Percentiles rank a stretch among this genome's conserved stretches.
Conservation (phyloP, 2,888 invertebrate genomes). For the Eugnorisma glareosa region DNA sequence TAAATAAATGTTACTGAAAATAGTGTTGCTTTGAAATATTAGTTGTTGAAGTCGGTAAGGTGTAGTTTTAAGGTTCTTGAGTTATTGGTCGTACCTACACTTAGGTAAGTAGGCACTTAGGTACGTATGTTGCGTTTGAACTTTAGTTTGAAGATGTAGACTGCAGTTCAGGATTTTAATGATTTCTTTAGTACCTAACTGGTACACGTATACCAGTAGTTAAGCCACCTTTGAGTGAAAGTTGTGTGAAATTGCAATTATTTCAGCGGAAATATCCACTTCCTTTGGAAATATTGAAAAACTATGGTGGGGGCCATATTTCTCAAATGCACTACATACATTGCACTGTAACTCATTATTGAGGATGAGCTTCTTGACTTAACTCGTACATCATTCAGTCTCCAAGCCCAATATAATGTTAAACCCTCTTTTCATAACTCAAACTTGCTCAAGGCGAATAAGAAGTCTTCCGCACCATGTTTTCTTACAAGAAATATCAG, state of each 20-base stretch:
- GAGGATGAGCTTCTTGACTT: not conserved
- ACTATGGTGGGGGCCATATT: not conserved
- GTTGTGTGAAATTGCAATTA: not conserved
- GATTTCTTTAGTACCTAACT: not conserved
- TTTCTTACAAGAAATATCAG: not conserved
- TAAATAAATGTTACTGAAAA: constrained; percentile 65
- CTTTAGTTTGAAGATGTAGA: not conserved
- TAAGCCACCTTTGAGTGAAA: not conserved
- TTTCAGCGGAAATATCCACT: not conserved
- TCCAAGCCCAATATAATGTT: not conserved
- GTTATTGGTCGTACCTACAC: constrained; percentile 16
- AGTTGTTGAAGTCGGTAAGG: constrained; percentile 7
- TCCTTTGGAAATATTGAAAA: not conserved
- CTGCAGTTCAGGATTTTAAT: not conserved
- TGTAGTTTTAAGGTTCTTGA: not conserved
- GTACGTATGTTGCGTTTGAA: not conserved
- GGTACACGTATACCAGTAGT: not conserved
- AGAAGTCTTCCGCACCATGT: not conserved
- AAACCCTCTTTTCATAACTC: not conserved
- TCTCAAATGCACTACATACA: not conserved
- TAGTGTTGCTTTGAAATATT: constrained; percentile 54
- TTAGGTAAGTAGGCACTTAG: not conserved
- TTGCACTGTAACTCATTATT: not conserved
- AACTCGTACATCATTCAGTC: not conserved
- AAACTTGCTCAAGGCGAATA: not conserved